Conservation (phyloP, 1,140 invertebrate species). For the Steinernema feltiae region DNA sequence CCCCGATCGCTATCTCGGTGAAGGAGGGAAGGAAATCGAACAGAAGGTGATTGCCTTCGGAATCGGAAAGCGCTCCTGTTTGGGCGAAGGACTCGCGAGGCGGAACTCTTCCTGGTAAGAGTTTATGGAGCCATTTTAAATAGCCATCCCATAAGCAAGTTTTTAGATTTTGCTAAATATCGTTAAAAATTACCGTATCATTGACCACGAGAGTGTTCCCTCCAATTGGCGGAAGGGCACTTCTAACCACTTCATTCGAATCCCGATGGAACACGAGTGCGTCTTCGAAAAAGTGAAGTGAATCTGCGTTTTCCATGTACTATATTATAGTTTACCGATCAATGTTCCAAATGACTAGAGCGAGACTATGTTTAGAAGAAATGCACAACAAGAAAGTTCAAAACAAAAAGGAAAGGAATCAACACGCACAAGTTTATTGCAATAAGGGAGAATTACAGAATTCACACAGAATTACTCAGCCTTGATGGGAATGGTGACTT, state of each 20-base stretch:
- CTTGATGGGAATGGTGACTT: no score
- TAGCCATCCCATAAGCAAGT: background rate
- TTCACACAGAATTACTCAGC: no score
- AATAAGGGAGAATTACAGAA: no score
- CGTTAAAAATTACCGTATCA: constrained; percentile 2
- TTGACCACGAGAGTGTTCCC: background rate
- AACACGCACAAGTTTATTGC: no score
- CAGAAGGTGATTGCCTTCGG: constrained; percentile 33
- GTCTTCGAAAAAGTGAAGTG: constrained; percentile 1
- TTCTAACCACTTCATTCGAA: background rate
- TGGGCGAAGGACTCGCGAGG: constrained; percentile 26
- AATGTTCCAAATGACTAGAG: no score
- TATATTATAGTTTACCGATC: no score
- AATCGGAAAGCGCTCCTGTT: constrained; percentile 27
- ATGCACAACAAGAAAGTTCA: no score
- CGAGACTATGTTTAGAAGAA: no score
- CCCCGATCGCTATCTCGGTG: background rate
- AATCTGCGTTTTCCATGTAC: no score
- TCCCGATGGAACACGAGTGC: background rate
- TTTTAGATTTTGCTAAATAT: constrained; percentile 28
- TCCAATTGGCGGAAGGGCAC: background rate
- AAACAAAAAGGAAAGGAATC: no score
- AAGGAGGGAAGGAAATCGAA: constrained; percentile 15
- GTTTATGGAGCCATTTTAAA: background rate
- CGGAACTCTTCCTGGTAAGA: constrained; percentile 29